phyloP scores from a whole-genome alignment of 2,888 invertebrate genomes.

The Athrips mouffetella region DNA sequence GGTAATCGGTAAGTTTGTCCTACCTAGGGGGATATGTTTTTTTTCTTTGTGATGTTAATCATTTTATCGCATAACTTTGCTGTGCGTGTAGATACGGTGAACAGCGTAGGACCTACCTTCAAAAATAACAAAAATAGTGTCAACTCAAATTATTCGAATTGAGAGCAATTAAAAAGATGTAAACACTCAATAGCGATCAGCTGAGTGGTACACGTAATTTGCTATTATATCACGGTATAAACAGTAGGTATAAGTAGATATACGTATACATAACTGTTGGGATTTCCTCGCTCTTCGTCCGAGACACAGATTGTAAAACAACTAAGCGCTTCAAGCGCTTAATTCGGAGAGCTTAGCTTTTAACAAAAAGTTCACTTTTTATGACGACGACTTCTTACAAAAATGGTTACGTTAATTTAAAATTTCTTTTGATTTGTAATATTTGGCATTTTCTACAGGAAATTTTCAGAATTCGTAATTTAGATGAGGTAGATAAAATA shows the following conservation, averaged over 20 bases:
- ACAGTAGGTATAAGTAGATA: conserved; percentile 36
- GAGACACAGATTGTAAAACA: conserved; percentile 46
- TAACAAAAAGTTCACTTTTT: background rate
- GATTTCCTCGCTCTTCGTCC: conserved; percentile 56
- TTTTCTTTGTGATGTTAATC: too few relatives aligned
- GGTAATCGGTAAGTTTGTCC: too few relatives aligned
- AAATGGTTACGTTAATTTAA: background rate
- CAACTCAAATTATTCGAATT: background rate
- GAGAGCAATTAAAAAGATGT: conserved; percentile 34
- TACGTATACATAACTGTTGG: conserved; percentile 42
- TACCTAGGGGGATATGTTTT: too few relatives aligned
- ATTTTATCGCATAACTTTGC: too few relatives aligned
- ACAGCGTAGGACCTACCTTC: background rate
- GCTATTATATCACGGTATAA: conserved; percentile 52
- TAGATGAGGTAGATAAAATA: too few relatives aligned
- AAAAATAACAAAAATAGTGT: conserved; percentile 22
- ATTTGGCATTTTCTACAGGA: too few relatives aligned
- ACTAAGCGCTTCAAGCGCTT: conserved; percentile 51
- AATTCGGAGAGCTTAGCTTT: conserved; percentile 6
- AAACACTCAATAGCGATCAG: conserved; percentile 52
- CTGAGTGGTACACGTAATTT: conserved; percentile 63
- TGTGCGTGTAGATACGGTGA: too few relatives aligned
- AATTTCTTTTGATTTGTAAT: background rate
- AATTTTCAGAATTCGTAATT: too few relatives aligned
- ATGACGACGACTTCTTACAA: background rate